phyloP scores from a whole-genome alignment of 2,888 invertebrate genomes.

The Bellardia pandia region DNA sequence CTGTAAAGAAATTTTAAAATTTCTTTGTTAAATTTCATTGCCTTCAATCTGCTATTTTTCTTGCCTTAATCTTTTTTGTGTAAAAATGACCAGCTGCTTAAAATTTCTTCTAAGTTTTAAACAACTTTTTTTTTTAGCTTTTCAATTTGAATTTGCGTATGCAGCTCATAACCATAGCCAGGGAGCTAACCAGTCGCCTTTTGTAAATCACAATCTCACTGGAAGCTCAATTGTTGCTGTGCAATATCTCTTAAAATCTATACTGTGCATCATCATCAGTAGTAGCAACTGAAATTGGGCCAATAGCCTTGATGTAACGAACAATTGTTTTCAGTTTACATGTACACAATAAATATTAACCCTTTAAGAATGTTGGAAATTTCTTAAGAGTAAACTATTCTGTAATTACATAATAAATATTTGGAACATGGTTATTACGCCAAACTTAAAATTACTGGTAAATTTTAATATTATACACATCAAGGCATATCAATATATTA shows the following conservation, averaged over 20 bases:
- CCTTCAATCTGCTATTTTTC: neutral
- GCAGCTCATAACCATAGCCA: neutral
- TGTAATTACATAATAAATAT: too few species aligned
- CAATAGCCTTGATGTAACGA: slow-evolving; percentile 2
- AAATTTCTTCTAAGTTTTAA: slow-evolving; percentile 11
- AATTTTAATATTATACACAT: too few species aligned
- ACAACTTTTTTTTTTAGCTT: neutral
- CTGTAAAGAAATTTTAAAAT: neutral
- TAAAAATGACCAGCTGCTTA: slow-evolving; percentile 46
- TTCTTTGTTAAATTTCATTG: too few species aligned
- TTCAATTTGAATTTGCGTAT: neutral
- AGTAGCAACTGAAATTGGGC: neutral
- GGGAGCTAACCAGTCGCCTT: slow-evolving; percentile 23
- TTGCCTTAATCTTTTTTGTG: slow-evolving; percentile 29
- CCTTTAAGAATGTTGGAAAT: neutral
- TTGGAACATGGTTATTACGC: too few species aligned
- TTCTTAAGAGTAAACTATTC: too few species aligned
- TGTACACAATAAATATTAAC: slow-evolving; percentile 21
- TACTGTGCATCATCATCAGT: neutral
- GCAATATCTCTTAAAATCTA: too few species aligned
- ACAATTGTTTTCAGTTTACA: slow-evolving; percentile 13
- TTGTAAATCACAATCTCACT: slow-evolving; percentile 30
- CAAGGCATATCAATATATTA: too few species aligned
- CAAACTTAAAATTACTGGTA: too few species aligned
- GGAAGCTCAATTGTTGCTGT: neutral